Base-by-base conservation (phyloP, 2,888 invertebrate genomes). In the Odontothrips loti region DNA sequence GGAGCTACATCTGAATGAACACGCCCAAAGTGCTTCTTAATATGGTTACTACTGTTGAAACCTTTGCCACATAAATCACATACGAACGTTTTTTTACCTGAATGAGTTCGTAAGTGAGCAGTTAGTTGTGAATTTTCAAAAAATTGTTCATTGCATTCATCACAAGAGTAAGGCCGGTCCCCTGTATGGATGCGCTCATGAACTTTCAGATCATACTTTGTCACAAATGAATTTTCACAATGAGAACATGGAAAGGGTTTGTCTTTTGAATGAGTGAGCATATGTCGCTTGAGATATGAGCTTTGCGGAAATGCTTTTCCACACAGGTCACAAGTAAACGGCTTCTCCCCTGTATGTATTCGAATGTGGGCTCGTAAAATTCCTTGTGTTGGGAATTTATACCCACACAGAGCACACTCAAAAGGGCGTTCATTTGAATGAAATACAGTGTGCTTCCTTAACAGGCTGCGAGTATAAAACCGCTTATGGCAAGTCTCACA, bases 61-160 rank as follows among this genome's bases (percentile, higher is more conserved):
- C 68, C 68, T 75, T 75, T 75, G 9, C 68, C 68, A 75, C 68
- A 75, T 9, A 75, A 27, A 75, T 75, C 68, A 75, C 68, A 75
- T 27, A 27, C 12, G 12, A 23, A 75, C 10, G 68, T 8, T 27
- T 27, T 75, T 27, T 75, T 27, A 10, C 68, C 68, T 27, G 68
- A 27, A 75, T 75, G 68, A 75, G 68, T 75, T 27, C 68, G 68
- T 27, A 27, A 27, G 12, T 75, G 68, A 12, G 68, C 68, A 11
- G 68, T 75, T 6, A 75, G 27, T 27, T 75, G 68, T 1, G 68
- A n/a, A 10, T 27, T n/a, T 27, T 75, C 68, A 23, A 23, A 75
- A 75, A 75, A 75, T 27, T 27, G 9, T 27, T 75, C 68, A 27
- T 75, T 27, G 23, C 68, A 75, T 75, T 75, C 68, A 75, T 75